A percentile compares a stretch with the other conserved stretches of the same genome.
These are phyloP conservation scores for Alloscopus bannaensis DNA, from an alignment of 2,888 invertebrate species.

Conservation along the genomic window DNA sequence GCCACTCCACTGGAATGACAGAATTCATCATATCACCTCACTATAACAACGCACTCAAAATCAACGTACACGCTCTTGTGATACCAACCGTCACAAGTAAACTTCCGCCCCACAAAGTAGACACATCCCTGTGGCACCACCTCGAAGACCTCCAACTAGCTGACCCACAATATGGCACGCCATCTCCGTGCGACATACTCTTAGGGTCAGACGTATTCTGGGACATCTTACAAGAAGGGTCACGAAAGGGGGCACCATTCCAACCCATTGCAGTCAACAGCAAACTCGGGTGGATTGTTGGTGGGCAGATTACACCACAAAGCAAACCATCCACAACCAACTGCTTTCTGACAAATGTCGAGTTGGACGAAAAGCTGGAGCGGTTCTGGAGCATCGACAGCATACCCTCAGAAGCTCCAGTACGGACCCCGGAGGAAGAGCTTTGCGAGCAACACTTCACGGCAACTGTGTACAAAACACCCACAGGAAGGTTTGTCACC, in stretches of 20 bases:
- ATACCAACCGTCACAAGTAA: conserved; percentile 24
- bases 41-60: neutral
- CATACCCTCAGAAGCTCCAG: neutral
- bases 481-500: neutral
- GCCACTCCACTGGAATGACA: neutral
- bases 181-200: conserved; percentile 42
- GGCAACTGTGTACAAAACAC: neutral
- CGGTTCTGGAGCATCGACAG: conserved; percentile 48
- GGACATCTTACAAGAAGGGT: conserved; percentile 25
- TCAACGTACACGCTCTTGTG: conserved; percentile 28
- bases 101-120: neutral
- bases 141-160: conserved; percentile 39
- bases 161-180: conserved; percentile 42
- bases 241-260: conserved; percentile 9
- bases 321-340: neutral
- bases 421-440: conserved; percentile 36
- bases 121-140: conserved; percentile 10
- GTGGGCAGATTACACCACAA: conserved; percentile 8
- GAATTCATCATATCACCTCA: conserved; percentile 11
- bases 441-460: conserved; percentile 33
- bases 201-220: conserved; percentile 52
- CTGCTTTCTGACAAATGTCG: neutral
- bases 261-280: conserved; percentile 39
- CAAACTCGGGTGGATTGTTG: conserved; percentile 52
- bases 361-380: conserved; percentile 11